Evolutionary conservation across 2,113 vertebrate species (phyloP), one percentile per base, ranked within the genome.

Genomic region (Microtus richardsoni): DNA sequence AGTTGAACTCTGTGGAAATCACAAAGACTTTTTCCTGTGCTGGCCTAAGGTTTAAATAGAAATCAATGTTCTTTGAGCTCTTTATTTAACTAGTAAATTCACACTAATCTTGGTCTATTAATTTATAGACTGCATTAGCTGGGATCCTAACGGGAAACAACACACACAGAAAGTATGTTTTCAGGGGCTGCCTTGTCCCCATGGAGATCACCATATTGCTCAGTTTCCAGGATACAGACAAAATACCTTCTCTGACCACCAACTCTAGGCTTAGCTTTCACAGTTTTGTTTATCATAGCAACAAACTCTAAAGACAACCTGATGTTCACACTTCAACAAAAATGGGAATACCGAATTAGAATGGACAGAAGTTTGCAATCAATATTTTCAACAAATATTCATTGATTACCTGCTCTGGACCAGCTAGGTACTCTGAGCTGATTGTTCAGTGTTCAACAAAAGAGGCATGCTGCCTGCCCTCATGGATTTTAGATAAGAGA

Each of bases 301-400:
- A 12, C 14, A 62, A 21, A 8, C 86, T 52, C 36, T 73, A 71
- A 85, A 41, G 83, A 33, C 93, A 78, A 89, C 14, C 44, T 91
- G 5, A 73, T 91, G 5, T 89, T 82, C 88, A 14, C 14, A 10
- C 54, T 41, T 91, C 73, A 89, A 86, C 28, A 87, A 78, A 96
- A 91, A 64, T 30, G 4, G n/a, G 44, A 11, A 74, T 75, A 41
- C 13, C 93, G 47, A 93, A 93, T 77, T 85, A 58, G 33, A 93
- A 93, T 85, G 10, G 88, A 91, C 33, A 91, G 47, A 89, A 91
- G 54, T 83, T 93, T 79, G 84, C 17, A 90, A 66, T 93, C 78
- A 82, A 88, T 74, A 90, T 94, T 91, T 93, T 94, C 26, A 74
- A 87, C 54, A 95, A 89, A 93, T 77, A 91, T 73, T 78, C 71